Base-by-base conservation (phyloP, 2,888 invertebrate genomes). In the Schizotus pectinicornis region DNA sequence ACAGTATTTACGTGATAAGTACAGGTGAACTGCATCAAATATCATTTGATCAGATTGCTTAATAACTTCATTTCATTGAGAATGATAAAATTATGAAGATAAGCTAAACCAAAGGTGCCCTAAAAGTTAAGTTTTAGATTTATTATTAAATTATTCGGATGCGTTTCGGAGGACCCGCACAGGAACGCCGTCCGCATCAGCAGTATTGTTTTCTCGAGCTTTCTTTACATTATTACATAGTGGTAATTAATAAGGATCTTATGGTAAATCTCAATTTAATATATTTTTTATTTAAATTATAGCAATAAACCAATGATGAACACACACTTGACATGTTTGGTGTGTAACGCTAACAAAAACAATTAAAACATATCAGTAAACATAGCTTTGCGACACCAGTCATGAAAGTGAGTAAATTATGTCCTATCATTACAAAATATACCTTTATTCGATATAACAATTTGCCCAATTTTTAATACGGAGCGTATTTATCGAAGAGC, bases 101-200 rank as follows among this genome's bases (percentile, higher is more conserved):
- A 88, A 88, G 88, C 88, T 88, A 89, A 89, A 90, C 89, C 90
- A 90, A 90, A 90, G 89, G 89, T 90, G 89, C 90, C 90, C 89
- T 89, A 84, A 83, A 81, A 81, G 81, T 84, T 84, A 84, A 83
- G 84, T 84, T 84, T 78, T 82, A 82, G 75, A 77, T 72, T 74
- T 60, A 60, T 68, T 70, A 71, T 71, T 69, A 62, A 66, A 68
- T 61, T 61, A 67, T 65, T 62, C 64, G 59, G 36, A 43, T 41
- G 43, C 50, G 35, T 42, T 35, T 31, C 36, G 53, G 47, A 54
- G 37, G 13, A 34, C 7, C 32, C 14, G 50, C 46, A 52, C 56
- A 47, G 51, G 48, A 43, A 61, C 46, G 50, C 36, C 31, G 34
- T 33, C 33, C 38, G 49, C 55, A 57, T 63, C 57, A 50, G 56